phyloP scores from a whole-genome alignment of 2,888 invertebrate genomes.

The Synergus umbraculus region DNA sequence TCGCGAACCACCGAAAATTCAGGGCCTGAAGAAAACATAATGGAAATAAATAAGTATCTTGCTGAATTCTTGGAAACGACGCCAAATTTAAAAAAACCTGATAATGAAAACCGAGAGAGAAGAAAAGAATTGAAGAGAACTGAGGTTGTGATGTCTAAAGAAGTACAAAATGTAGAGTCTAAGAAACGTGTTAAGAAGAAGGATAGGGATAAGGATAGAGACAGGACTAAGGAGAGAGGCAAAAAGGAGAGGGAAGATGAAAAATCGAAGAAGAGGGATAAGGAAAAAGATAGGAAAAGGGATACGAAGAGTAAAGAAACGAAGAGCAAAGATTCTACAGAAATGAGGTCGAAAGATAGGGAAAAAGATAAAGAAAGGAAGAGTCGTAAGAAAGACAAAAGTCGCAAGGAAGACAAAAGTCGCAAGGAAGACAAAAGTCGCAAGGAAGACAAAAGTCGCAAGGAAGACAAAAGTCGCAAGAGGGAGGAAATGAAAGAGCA shows the following conservation, averaged over 20 bases:
- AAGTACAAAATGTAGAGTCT: neutral
- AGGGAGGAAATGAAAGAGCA: neutral
- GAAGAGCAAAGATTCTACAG: neutral
- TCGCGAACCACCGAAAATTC: neutral
- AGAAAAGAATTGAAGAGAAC: neutral
- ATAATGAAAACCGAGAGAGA: neutral
- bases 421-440: neutral
- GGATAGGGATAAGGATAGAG: neutral
- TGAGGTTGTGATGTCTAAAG: neutral
- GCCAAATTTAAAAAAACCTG: too few species aligned
- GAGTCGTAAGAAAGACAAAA: neutral
- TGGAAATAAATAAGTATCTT: too few species aligned
- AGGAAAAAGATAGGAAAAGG: neutral
- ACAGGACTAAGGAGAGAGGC: neutral
- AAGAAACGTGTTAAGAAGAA: neutral
- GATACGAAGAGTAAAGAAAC: neutral
- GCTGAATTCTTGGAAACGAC: neutral
- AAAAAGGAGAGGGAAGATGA: neutral
- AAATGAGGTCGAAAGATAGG: neutral
- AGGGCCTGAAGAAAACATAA: neutral
- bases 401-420: neutral
- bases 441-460: neutral
- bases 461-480: neutral
- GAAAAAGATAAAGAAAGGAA: neutral
- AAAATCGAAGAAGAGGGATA: neutral